Evolutionary conservation across 2,113 vertebrate species (phyloP).

Genomic region (Dascyllus trimaculatus): DNA sequence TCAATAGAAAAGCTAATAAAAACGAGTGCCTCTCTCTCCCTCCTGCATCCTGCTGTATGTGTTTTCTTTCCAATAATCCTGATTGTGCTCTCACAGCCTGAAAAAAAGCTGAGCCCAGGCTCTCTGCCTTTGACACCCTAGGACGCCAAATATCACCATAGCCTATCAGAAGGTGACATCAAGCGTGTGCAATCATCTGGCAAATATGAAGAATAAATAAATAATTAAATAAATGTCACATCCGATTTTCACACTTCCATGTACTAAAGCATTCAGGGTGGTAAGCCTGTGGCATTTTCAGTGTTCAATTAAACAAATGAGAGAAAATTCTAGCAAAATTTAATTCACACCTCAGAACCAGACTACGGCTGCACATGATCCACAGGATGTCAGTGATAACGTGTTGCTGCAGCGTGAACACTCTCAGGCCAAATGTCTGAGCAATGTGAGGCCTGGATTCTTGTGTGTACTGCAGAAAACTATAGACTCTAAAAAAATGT

Average conservation of each 20-base stretch:
- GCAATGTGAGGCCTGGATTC: background rate
- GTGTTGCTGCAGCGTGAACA: constrained; percentile 12
- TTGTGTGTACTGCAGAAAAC: background rate
- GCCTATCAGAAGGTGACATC: constrained; percentile 17
- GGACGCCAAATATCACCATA: constrained; percentile 6
- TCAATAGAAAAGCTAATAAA: constrained; percentile 63
- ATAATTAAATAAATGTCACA: constrained; percentile 16
- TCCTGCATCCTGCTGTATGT: background rate
- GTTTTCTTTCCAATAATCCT: constrained; percentile 40
- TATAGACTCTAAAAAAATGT: background rate
- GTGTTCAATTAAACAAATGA: constrained; percentile 28
- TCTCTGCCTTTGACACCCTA: background rate
- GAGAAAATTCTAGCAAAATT: constrained; percentile 28
- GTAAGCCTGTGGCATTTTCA: constrained; percentile 28
- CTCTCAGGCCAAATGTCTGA: background rate
- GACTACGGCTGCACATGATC: constrained; percentile 29
- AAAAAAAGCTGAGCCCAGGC: constrained; percentile 1
- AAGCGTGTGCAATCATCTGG: background rate
- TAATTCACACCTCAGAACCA: constrained; percentile 48
- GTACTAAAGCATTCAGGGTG: background rate
- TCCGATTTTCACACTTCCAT: constrained; percentile 22
- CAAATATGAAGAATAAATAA: constrained; percentile 1
- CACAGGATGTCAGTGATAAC: background rate
- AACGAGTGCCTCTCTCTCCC: constrained; percentile 15
- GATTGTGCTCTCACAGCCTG: constrained; percentile 19